phyloP scores from a whole-genome alignment of 2,888 invertebrate genomes.

The Cantharis lateralis region DNA sequence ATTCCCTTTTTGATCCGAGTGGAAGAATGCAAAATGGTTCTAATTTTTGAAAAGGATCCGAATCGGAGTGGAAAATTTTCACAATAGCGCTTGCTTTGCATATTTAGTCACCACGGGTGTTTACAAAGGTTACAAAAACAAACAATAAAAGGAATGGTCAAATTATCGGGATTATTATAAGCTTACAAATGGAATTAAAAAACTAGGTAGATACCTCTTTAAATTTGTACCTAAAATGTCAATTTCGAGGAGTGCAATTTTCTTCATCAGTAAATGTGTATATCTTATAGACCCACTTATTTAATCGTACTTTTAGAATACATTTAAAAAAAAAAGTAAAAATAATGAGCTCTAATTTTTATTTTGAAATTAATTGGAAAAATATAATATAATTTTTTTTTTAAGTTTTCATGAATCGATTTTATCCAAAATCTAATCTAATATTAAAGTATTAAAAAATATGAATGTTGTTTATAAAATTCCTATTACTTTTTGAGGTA shows the following conservation, averaged over 20 bases:
- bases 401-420: no score
- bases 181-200: neutral
- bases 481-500: no score
- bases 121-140: neutral
- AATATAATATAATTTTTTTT: no score
- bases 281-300: no score
- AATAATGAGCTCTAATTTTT: no score
- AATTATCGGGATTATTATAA: neutral
- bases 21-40: neutral
- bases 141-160: neutral
- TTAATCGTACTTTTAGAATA: no score
- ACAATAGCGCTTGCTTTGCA: neutral
- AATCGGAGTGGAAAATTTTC: neutral
- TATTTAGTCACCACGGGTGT: neutral
- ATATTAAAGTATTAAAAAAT: no score
- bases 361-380: no score
- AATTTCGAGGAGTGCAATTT: neutral
- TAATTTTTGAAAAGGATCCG: neutral
- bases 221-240: neutral
- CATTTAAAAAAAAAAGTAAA: no score
- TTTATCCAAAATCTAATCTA: no score
- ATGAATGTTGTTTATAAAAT: no score
- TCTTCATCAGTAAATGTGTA: neutral
- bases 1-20: neutral
- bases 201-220: neutral